Conservation (phyloP, 2,888 invertebrate genomes). For the Scaptomyza reducta region DNA sequence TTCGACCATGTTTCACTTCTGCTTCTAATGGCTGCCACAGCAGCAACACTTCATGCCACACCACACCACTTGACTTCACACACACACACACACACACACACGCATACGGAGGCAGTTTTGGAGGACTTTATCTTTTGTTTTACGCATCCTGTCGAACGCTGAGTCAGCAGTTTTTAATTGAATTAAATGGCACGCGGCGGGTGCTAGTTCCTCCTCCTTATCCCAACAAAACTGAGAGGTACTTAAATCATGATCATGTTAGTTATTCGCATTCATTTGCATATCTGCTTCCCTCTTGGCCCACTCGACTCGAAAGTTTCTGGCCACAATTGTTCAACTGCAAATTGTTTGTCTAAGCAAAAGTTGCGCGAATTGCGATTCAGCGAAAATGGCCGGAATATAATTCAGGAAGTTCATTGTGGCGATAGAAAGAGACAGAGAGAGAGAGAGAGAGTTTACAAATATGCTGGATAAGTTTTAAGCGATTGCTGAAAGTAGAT, state of each 20-base stretch:
- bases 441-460: not conserved
- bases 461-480: not conserved
- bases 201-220: conserved; percentile 10
- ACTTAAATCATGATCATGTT: conserved; percentile 53
- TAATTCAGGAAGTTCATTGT: conserved; percentile 3
- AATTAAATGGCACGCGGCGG: conserved; percentile 62
- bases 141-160: conserved; percentile 52
- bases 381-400: conserved; percentile 49
- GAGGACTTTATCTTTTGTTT: conserved; percentile 43
- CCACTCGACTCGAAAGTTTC: conserved; percentile 22
- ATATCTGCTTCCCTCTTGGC: conserved; percentile 32
- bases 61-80: conserved; percentile 5
- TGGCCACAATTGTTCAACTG: conserved; percentile 51
- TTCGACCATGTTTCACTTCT: conserved; percentile 13
- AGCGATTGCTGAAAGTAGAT: not conserved
- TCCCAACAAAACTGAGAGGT: conserved; percentile 12
- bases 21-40: conserved; percentile 61
- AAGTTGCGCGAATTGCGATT: conserved; percentile 38
- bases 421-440: too few species aligned
- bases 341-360: conserved; percentile 54
- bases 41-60: conserved; percentile 46
- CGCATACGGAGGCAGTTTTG: not conserved
- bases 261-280: conserved; percentile 69
- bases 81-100: not conserved
- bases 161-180: conserved; percentile 79